Evolutionary conservation across 2,113 vertebrate species (phyloP).

Genomic region (Centropus unirufus): DNA sequence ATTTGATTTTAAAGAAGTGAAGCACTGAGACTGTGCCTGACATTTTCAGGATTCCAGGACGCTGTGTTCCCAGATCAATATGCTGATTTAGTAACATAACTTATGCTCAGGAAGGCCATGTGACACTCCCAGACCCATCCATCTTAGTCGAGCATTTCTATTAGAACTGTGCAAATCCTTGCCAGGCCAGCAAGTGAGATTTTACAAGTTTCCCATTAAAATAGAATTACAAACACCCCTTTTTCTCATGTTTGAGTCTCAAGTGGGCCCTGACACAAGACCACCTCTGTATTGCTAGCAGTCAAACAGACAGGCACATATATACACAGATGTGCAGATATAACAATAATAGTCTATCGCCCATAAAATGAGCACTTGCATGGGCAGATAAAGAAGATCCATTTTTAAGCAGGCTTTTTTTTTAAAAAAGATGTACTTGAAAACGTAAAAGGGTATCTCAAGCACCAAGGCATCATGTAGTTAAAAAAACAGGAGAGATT

Average conservation of each 20-base stretch:
- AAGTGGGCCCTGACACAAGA: not conserved
- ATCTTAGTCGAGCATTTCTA: constrained; percentile 39
- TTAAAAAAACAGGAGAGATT: not conserved
- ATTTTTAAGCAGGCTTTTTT: not conserved
- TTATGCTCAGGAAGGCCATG: constrained; percentile 61
- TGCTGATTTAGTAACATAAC: constrained; percentile 71
- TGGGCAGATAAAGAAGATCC: not conserved
- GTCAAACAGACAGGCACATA: not conserved
- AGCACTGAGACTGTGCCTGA: constrained; percentile 60
- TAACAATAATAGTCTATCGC: not conserved
- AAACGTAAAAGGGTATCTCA: not conserved
- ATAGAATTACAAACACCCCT: not conserved
- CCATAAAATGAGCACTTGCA: not conserved
- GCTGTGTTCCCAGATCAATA: constrained; percentile 68
- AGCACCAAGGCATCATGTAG: not conserved
- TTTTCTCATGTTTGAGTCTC: not conserved
- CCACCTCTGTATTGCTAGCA: not conserved
- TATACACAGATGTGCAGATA: not conserved
- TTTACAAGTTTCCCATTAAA: constrained; percentile 11
- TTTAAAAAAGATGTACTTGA: not conserved
- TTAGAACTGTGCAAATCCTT: constrained; percentile 42
- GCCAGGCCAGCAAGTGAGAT: not conserved
- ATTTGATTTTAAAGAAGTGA: constrained; percentile 67
- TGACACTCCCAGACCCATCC: constrained; percentile 59
- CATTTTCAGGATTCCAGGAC: constrained; percentile 71